Base-by-base conservation (phyloP, 2,113 vertebrate genomes). In the Caretta caretta region DNA sequence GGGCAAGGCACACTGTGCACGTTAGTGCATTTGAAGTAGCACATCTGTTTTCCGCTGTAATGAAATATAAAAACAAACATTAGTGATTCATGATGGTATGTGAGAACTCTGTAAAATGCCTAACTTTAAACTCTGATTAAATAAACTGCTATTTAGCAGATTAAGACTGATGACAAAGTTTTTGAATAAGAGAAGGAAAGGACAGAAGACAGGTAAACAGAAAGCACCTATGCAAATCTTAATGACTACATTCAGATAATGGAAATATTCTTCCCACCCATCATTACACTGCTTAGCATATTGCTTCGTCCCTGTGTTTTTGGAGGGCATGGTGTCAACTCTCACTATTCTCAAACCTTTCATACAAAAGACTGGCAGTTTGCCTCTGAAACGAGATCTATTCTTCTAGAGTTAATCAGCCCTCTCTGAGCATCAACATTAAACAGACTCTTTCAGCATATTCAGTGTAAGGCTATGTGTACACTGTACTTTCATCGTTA, bases 21-120 rank as follows among this genome's bases (percentile, higher is more conserved):
- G 99, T 99, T 46, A 93, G 98, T 94, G 98, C 96, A 89, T 98
- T 97, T 11, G 99, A 98, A 92, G 98, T 98, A 91, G 94, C 90
- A 96, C 99, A 99, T 97, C 94, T 98, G 97, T 98, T 99, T 97
- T 99, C 98, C 95, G 97, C 99, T 99, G 98, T 10, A 98, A 98
- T 56, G 90, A 87, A 98, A 93, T 53, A 97, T 5, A 97, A 96
- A 96, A 79, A 53, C 88, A 94, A 93, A 90, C 13, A 65, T 97
- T 95, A 89, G 25, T 24, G 57, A 95, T 97, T 96, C 95, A 94
- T 82, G 83, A 93, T 59, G 54, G 59, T 88, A 92, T 2, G 49
- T 81, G 59, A 59, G 84, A 65, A 95, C 96, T 20, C 65, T 90
- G 92, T 88, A 97, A 95, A 96, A 92, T 92, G 89, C 27, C 90